Conservation (phyloP, 2,888 invertebrate genomes). For the Carabus problematicus region DNA sequence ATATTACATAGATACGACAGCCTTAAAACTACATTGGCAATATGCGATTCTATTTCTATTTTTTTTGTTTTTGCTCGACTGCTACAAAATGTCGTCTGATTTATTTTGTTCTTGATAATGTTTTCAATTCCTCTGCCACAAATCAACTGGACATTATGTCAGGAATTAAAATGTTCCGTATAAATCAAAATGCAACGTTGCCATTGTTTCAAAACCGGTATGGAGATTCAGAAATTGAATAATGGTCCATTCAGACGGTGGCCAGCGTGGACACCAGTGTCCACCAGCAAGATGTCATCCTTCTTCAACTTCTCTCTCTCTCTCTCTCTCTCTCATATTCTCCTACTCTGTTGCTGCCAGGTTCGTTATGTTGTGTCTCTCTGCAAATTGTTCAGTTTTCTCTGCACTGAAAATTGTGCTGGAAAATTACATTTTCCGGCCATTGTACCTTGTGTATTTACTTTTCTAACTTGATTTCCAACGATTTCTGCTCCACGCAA, state of each 20-base stretch:
- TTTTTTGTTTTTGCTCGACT: too few relatives aligned
- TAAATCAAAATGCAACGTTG: constrained; percentile 55
- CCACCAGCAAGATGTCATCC: too few relatives aligned
- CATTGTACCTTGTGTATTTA: constrained; percentile 30
- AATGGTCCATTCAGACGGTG: constrained; percentile 47
- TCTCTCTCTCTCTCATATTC: too few relatives aligned
- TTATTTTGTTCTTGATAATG: constrained; percentile 58
- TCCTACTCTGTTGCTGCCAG: too few relatives aligned
- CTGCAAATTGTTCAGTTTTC: constrained; percentile 33
- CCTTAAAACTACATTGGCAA: too few relatives aligned
- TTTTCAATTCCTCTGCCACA: constrained; percentile 58
- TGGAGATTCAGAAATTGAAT: constrained; percentile 56
- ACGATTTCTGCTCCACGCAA: constrained; percentile 2
- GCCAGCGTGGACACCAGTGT: too few relatives aligned
- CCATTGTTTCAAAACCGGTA: constrained; percentile 58
- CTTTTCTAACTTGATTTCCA: constrained; percentile 34
- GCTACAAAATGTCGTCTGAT: constrained; percentile 48
- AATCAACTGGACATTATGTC: constrained; percentile 61
- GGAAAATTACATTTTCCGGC: constrained; percentile 36
- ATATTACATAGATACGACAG: too few relatives aligned
- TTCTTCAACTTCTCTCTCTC: too few relatives aligned
- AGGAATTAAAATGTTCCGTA: constrained; percentile 58
- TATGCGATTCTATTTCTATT: too few relatives aligned
- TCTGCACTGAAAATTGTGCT: constrained; percentile 32
- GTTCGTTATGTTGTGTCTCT: constrained; percentile 1